These are phyloP conservation scores for Psittacula echo DNA, from an alignment of 2,797 vertebrate genomes.

Conservation along the genomic window DNA sequence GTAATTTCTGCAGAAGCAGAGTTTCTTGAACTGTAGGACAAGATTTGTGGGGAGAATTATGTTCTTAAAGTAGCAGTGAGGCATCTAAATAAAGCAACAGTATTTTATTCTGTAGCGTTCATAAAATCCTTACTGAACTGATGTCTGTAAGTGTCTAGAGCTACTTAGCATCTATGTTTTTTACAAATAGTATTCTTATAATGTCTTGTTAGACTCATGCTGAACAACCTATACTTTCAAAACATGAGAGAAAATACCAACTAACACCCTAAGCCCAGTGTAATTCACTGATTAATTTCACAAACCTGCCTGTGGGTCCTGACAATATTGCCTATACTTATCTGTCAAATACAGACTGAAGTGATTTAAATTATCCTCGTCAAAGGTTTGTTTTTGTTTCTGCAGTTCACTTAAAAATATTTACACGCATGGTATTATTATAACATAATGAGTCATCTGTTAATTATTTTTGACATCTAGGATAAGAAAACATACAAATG, in stretches of 20 bases:
- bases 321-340: slow-evolving; percentile 19
- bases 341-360: slow-evolving; percentile 9
- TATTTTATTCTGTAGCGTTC: background rate
- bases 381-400: background rate
- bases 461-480: slow-evolving; percentile 54
- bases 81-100: background rate
- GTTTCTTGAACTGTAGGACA: background rate
- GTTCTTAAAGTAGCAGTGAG: background rate
- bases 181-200: background rate
- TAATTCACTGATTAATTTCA: slow-evolving; percentile 38
- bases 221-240: background rate
- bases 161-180: background rate
- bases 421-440: slow-evolving; percentile 22
- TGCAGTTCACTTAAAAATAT: background rate
- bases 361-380: slow-evolving; percentile 3
- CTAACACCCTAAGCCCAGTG: background rate
- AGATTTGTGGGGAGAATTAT: background rate
- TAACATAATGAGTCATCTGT: slow-evolving; percentile 37
- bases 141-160: background rate
- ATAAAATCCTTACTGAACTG: background rate
- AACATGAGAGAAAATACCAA: background rate
- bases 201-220: background rate
- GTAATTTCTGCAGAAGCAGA: background rate
- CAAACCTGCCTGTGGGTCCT: background rate
- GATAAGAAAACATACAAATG: slow-evolving; percentile 37